Evolutionary conservation across 2,888 invertebrate genomes (phyloP), one percentile per base, ranked within the genome.

Genomic region (Orchestes rusci): DNA sequence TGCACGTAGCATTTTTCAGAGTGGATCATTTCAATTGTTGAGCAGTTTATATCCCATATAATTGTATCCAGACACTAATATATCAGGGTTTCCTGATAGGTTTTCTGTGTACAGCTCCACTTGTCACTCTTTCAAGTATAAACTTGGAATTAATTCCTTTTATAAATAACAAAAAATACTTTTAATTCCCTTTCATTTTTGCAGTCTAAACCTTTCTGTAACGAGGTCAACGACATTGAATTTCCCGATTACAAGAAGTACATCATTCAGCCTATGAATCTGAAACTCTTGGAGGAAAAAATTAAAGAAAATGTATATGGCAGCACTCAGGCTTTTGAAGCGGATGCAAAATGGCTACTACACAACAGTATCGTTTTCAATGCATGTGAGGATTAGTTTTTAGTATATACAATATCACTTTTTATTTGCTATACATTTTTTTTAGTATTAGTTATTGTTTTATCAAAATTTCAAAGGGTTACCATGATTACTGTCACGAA

Each of bases 341-440:
- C 87, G 1, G 95, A 95, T 67, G 81, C 84, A 5, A 90, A 90
- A 65, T 95, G 94, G 94, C 86, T 96, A 60, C 74, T 89, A 39
- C 95, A 95, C 66, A 94, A 95, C 68, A 88, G 90, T 60, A 82
- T 88, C 47, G 83, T 93, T 51, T 93, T 86, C 64, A 92, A 91
- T 71, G 84, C 89, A 60, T 76, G 92, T 88, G 75, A 76, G 81
- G 73, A 37, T 29, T 10, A 17, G 18, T 32, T 17, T 15, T 15
- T 23, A 7, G 10, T 7, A 10, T 23, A 23, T 5, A 10, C 5
- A 10, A 23, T 23, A 23, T 23, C 10, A 23, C 5, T 23, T 10
- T 7, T 5, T 23, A 10, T 23, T 23, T 23, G 10, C 23, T 23
- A 7, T 23, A 23, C 10, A 10, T 23, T 23, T 23, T 10, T 23